These are phyloP conservation scores for Microchirus variegatus DNA, from an alignment of 2,797 vertebrate genomes.

Conservation along the genomic window DNA sequence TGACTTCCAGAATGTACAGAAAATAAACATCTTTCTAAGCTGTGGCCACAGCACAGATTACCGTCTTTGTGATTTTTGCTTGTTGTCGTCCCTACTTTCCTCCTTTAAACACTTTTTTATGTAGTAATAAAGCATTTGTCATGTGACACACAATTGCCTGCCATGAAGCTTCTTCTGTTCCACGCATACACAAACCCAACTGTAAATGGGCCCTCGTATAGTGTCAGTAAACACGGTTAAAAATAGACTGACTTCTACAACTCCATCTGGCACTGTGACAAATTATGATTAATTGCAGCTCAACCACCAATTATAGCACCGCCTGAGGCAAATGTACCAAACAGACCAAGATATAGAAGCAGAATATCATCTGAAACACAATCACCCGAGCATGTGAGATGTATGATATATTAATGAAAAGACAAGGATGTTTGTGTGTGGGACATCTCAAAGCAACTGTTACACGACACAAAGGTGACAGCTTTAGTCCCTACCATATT, in stretches of 20 bases:
- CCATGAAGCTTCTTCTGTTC: neutral
- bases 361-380: conserved; percentile 17
- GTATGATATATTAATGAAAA: neutral
- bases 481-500: conserved; percentile 87
- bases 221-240: conserved; percentile 25
- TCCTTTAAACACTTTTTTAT: neutral
- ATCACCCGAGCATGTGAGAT: conserved; percentile 1
- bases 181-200: neutral
- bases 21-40: neutral
- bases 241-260: conserved; percentile 30
- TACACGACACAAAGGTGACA: conserved; percentile 18
- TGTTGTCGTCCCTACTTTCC: neutral
- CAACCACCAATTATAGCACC: conserved; percentile 30
- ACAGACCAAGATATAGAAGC: neutral
- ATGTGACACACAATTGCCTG: neutral
- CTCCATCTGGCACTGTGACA: conserved; percentile 24
- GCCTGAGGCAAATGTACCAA: conserved; percentile 20
- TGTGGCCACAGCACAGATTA: neutral
- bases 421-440: neutral
- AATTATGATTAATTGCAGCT: conserved; percentile 42
- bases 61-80: neutral
- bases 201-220: conserved; percentile 2
- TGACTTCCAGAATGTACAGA: too few relatives aligned
- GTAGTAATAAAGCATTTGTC: neutral
- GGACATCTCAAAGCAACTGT: conserved; percentile 10